phyloP scores from a whole-genome alignment of 2,888 invertebrate genomes.

The Caenorhabditis panamensis region DNA sequence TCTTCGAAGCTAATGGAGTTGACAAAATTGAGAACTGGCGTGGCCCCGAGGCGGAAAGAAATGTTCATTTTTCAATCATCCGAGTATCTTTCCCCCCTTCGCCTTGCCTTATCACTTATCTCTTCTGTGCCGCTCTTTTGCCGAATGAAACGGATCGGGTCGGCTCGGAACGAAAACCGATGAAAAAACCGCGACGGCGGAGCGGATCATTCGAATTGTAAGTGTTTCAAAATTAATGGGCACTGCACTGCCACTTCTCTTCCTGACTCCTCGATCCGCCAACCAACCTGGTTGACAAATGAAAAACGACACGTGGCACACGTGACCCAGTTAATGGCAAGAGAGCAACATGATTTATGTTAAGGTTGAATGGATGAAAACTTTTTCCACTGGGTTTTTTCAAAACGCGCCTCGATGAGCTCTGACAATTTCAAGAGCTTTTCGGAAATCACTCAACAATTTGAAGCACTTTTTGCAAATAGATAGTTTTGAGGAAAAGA shows the following conservation, averaged over 20 bases:
- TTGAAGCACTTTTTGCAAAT: conserved; percentile 61
- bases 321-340: conserved; percentile 12
- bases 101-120: conserved; percentile 41
- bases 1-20: conserved; percentile 12
- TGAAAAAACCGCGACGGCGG: conserved; percentile 35
- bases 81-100: background rate
- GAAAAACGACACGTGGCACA: conserved; percentile 21
- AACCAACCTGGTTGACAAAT: background rate
- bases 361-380: conserved; percentile 9
- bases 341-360: background rate
- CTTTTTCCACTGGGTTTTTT: conserved; percentile 13
- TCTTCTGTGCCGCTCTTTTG: conserved; percentile 8
- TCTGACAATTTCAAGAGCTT: conserved; percentile 61
- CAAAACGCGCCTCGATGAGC: background rate
- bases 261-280: background rate
- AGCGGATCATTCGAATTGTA: conserved; percentile 5
- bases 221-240: conserved; percentile 64
- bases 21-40: conserved; percentile 39
- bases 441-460: conserved; percentile 63
- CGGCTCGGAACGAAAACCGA: conserved; percentile 18
- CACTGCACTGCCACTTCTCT: conserved; percentile 17
- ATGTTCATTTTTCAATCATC: conserved; percentile 56
- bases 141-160: conserved; percentile 22
- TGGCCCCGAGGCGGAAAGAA: conserved; percentile 19
- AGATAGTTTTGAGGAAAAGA: conserved; percentile 53